Evolutionary conservation across 2,797 vertebrate species (phyloP).

Genomic region (Sciurus vulgaris): DNA sequence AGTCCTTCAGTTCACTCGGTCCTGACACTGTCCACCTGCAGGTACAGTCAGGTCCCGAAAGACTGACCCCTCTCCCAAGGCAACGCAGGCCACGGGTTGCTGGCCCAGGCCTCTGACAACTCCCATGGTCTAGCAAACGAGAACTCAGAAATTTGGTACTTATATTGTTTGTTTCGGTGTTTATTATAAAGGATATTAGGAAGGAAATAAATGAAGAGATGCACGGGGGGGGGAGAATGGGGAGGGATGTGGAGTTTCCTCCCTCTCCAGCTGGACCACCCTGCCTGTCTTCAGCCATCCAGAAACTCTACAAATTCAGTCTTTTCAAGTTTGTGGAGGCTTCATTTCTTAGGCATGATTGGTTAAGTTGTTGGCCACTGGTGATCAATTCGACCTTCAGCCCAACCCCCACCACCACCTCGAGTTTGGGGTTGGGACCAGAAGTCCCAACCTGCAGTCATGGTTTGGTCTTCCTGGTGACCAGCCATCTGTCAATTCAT

Average conservation of each 20-base stretch:
- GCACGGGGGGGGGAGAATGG: background rate
- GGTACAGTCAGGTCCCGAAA: background rate
- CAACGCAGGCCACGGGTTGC: background rate
- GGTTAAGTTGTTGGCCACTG: background rate
- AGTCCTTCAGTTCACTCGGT: too few relatives aligned
- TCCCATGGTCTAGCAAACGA: background rate
- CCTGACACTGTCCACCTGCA: background rate
- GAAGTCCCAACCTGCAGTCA: background rate
- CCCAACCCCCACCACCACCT: background rate
- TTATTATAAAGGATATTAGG: background rate
- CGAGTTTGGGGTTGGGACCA: background rate
- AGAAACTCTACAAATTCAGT: background rate
- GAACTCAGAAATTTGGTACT: background rate
- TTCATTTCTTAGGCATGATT: background rate
- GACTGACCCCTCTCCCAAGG: background rate
- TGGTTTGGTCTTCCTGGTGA: background rate
- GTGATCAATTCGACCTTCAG: background rate
- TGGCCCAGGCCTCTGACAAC: background rate
- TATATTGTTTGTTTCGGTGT: background rate
- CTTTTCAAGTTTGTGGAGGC: background rate
- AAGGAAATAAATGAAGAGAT: background rate
- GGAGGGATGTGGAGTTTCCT: background rate
- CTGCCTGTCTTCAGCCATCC: background rate
- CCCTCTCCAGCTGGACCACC: rapidly evolving
- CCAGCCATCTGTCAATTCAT: background rate